Evolutionary conservation across 1,140 invertebrate genomes (phyloP), one percentile per base, ranked within the genome.

Genomic region (Temnothorax nylanderi): DNA sequence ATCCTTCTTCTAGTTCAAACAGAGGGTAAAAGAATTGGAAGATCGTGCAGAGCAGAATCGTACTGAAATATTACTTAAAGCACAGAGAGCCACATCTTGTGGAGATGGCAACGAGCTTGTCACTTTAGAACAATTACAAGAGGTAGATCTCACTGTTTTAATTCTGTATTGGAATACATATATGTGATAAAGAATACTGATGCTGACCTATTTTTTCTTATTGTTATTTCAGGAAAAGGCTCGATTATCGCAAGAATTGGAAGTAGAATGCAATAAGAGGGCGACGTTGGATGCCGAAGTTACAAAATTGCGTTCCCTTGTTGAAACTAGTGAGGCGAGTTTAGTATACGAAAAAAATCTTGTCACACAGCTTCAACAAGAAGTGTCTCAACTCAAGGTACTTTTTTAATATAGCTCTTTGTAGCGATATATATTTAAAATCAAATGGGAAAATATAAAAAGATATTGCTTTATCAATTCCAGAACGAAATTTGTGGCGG

Each of bases 321-420:
- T 93, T 80, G 91, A 91, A 89, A 90, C 71, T 41, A 90, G 87
- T 60, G 89, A 93, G 51, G 44, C 85, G 3, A 85, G 81, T 64
- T 90, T 94, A 78, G 64, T 18, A 1, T 67, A 91, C 60, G 93
- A 94, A 72, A 93, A 94, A 75, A 90, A 88, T 85, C 69, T 91
- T 44, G 91, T 93, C 65, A 81, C 88, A 49, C 90, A 93, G 65
- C 85, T 94, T 51, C 91, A 94, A 67, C 84, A 93, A 67, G 92
- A 94, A 92, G 80, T 95, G 16, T 86, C 87, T 32, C 91, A 93
- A 80, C 85, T 94, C 10, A 93, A 94, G 92, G 94, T 95, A 92
- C 41, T 77, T 77, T 69, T 77, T 34, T 44, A 41, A 1, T 8
- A 49, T 41, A n/a, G 10, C 32, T 75, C 78, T 26, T 60, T 51